phyloP scores from a whole-genome alignment of 2,888 invertebrate genomes.

The Cerastoderma edule region DNA sequence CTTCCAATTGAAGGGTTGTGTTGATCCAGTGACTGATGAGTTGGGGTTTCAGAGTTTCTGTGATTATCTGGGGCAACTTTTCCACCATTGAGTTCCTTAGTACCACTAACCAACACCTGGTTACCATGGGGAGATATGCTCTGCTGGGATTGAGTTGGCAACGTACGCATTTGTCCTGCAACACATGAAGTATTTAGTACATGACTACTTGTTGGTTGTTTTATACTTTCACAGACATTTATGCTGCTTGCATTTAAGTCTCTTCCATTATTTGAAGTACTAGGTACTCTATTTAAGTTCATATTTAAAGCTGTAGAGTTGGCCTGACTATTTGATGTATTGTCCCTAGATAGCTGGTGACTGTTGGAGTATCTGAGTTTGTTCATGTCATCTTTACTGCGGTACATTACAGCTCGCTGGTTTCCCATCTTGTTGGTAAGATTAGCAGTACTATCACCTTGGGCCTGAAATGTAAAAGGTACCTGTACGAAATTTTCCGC shows the following conservation, averaged over 20 bases:
- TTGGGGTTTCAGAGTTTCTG: conserved; percentile 3
- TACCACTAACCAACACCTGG: no score
- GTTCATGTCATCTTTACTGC: conserved; percentile 49
- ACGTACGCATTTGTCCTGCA: no score
- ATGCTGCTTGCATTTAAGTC: not conserved
- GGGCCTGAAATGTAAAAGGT: conserved; percentile 24
- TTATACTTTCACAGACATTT: not conserved
- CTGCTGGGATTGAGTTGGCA: no score
- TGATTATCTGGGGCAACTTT: not conserved
- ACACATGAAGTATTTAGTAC: not conserved
- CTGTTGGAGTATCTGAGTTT: conserved; percentile 3
- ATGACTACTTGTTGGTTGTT: not conserved
- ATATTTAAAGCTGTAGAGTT: no score
- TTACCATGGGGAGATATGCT: no score
- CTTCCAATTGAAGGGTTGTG: conserved; percentile 17
- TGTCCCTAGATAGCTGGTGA: not conserved
- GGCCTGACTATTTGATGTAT: not conserved
- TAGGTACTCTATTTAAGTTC: no score
- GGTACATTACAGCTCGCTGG: conserved; percentile 36
- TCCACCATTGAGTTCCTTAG: no score
- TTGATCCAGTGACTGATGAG: not conserved
- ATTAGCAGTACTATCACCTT: conserved; percentile 34
- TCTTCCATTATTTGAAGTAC: no score
- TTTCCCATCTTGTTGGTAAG: conserved; percentile 44
- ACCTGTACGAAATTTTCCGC: not conserved